Evolutionary conservation across 92 coral and sea anemone genomes (phyloP).

Genomic region (Zoanthus sansibaricus): DNA sequence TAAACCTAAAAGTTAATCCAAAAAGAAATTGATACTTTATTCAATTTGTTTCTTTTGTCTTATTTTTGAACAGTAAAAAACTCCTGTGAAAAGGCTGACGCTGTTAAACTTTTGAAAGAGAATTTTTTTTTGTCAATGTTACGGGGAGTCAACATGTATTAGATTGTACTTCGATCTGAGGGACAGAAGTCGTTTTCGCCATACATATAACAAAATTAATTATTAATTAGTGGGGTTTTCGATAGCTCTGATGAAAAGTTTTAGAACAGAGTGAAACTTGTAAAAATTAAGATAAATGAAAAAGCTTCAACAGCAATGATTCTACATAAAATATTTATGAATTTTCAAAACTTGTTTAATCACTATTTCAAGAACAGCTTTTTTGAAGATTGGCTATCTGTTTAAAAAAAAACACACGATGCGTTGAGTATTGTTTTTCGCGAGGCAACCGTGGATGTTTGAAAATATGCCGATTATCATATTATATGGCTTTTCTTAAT

Average conservation of each 20-base stretch:
- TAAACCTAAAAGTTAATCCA: neutral
- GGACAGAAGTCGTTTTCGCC: neutral
- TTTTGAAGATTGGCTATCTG: neutral
- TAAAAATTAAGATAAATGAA: neutral
- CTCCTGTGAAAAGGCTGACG: neutral
- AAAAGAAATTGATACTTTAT: neutral
- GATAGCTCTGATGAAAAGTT: neutral
- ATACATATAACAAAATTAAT: neutral
- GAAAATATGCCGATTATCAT: constrained; percentile 13
- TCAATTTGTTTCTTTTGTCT: neutral
- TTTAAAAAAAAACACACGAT: neutral
- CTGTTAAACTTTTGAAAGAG: neutral
- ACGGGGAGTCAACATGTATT: neutral
- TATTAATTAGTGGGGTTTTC: neutral
- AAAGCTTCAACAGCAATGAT: neutral
- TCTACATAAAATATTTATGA: neutral
- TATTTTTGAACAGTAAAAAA: neutral
- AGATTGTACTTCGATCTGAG: neutral
- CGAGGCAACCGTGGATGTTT: constrained; percentile 13
- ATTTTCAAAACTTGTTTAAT: neutral
- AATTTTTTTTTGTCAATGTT: neutral
- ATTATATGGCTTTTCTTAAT: neutral
- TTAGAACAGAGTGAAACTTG: neutral
- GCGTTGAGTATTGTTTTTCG: neutral
- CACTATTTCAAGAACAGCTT: neutral